Evolutionary conservation across 2,888 invertebrate species (phyloP).

Genomic region (Eudasyphora cyanicolor): DNA sequence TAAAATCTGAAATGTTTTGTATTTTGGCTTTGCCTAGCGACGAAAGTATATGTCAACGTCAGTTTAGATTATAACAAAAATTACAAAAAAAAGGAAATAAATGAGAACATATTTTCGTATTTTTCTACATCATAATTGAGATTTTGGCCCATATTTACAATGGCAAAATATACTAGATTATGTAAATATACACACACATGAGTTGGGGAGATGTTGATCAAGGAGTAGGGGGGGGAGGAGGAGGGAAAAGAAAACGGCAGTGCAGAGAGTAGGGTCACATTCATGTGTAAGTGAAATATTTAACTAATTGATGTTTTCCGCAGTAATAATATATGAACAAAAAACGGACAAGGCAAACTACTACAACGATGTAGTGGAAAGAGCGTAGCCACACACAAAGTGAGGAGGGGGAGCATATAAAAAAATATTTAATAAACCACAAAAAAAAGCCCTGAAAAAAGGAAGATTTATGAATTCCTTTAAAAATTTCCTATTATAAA

Average conservation of each 20-base stretch:
- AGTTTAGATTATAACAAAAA: background rate
- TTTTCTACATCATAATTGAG: background rate
- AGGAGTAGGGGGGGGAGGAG: no score
- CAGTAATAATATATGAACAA: constrained; percentile 46
- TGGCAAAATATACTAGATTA: background rate
- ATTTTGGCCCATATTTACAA: constrained; percentile 4
- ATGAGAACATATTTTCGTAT: background rate
- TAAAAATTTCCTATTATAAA: no score
- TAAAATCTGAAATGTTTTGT: background rate
- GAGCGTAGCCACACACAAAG: background rate
- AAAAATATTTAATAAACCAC: no score
- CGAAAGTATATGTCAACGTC: constrained; percentile 1
- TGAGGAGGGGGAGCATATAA: background rate
- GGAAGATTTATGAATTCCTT: no score
- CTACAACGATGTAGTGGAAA: background rate
- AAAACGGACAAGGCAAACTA: background rate
- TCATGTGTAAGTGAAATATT: constrained; percentile 13
- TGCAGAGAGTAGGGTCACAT: background rate
- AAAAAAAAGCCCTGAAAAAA: no score
- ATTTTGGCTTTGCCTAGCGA: background rate
- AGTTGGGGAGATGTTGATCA: background rate
- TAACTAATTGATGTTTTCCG: constrained; percentile 51
- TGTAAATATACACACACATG: background rate
- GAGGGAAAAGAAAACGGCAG: no score
- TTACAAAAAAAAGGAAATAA: background rate